Evolutionary conservation across 1,140 invertebrate genomes (phyloP).

Genomic region (Neodiprion fabricii): DNA sequence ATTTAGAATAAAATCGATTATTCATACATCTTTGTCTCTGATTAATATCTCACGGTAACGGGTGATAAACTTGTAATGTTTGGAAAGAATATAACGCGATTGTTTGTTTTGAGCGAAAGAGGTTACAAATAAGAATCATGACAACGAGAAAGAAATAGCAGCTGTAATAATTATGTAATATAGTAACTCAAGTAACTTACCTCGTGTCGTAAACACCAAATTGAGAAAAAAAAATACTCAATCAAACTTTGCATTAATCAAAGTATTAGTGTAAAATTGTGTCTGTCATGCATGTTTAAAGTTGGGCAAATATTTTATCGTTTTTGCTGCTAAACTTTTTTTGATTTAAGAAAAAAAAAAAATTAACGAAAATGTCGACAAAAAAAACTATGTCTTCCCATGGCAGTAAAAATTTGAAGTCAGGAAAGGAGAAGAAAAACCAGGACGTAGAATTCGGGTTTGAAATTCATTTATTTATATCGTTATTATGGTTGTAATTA

Average conservation of each 20-base stretch:
- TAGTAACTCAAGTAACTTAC: conserved; percentile 15
- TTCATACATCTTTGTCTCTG: not conserved
- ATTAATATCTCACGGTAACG: not conserved
- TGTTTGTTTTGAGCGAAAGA: not conserved
- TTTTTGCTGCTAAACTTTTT: too few species aligned
- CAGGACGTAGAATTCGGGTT: not conserved
- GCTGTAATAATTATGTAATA: conserved; percentile 1
- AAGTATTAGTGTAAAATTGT: conserved; percentile 21
- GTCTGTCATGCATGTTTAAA: conserved; percentile 13
- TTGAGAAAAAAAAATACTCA: conserved; percentile 21
- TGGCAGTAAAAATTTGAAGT: not conserved
- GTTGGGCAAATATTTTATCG: conserved; percentile 12
- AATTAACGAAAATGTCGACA: not conserved
- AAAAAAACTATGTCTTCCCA: not conserved
- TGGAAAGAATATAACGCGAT: not conserved
- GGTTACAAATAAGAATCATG: conserved; percentile 4
- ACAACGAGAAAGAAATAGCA: not conserved
- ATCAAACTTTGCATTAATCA: conserved; percentile 33
- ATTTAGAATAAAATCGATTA: not conserved
- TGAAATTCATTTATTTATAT: too few species aligned
- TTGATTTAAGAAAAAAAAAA: not conserved
- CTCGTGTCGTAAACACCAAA: conserved; percentile 35
- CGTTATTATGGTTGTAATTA: too few species aligned
- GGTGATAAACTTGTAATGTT: too few species aligned
- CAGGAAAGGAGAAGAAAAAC: not conserved